Base-by-base conservation (phyloP, 2,113 vertebrate species). In the Sula dactylatra region DNA sequence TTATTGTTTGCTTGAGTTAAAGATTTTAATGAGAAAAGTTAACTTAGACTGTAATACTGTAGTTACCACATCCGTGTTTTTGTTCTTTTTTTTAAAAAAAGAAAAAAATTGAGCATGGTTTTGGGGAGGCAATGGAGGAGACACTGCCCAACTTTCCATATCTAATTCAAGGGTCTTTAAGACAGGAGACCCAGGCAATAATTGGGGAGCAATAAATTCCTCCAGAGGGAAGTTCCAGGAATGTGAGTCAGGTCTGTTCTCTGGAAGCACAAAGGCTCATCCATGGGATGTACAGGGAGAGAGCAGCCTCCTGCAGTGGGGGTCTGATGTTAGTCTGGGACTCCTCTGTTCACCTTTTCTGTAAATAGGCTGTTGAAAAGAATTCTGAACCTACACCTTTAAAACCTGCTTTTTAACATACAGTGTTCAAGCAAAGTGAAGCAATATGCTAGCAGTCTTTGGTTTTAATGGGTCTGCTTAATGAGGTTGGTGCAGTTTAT, bases 321-420 rank as follows among this genome's bases (percentile, higher is more conserved):
- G 5, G 9, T 73, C 44, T 70, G 40, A n/a, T 4, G 2, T 80
- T 31, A 70, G 15, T 47, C 32, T 67, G 44, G 44, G 65, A 90
- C 49, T 54, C 7, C 26, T 91, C 31, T 24, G 4, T 20, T 54
- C 5, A 2, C 45, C 16, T 38, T 88, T 69, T 90, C 44, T 73
- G 26, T 66, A 77, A 55, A 66, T 4, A 80, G 5, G 2, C 16
- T 77, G 82, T 61, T 14, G 13, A 40, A 47, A 38, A 38, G 31
- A 29, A 11, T 1, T 19, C 45, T 45, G n/a, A 54, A 34, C 20
- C 8, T 62, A 40, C 10, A 26, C 3, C 5, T 58, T 40, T 34
- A 6, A 10, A 38, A n/a, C 31, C 18, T 62, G 14, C 1, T 69
- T 88, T 81, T 66, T 44, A 61, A 58, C 0, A 0, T 25, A 5